Percentiles rank a stretch among this genome's conserved stretches.
These are phyloP conservation scores for Chymomyza caudatula DNA, from an alignment of 2,888 invertebrate genomes.

Conservation along the genomic window DNA sequence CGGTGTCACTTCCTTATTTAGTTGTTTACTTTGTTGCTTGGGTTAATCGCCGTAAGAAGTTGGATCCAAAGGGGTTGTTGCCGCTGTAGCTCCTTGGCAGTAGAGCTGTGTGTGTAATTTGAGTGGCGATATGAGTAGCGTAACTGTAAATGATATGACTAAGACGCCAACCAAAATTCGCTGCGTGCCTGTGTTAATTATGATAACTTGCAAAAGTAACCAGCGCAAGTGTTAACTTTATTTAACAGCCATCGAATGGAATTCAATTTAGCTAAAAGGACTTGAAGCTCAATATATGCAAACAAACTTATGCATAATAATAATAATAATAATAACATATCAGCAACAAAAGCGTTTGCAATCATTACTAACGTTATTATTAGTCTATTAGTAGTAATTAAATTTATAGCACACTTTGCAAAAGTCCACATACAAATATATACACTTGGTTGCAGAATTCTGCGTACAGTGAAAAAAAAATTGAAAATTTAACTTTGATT, in stretches of 20 bases:
- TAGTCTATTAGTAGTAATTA: slow-evolving; percentile 67
- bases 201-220: not conserved
- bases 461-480: too few species aligned
- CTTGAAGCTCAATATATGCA: slow-evolving; percentile 8
- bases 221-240: slow-evolving; percentile 48
- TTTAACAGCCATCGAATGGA: slow-evolving; percentile 64
- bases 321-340: slow-evolving; percentile 17
- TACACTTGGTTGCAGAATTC: too few species aligned
- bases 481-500: too few species aligned
- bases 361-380: slow-evolving; percentile 67
- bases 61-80: not conserved
- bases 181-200: not conserved
- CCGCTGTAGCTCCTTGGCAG: not conserved
- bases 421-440: slow-evolving; percentile 14
- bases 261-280: slow-evolving; percentile 63
- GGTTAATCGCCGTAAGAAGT: not conserved
- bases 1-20: slow-evolving; percentile 73
- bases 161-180: slow-evolving; percentile 16
- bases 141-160: not conserved
- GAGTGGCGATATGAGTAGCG: not conserved
- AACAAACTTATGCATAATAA: slow-evolving; percentile 13
- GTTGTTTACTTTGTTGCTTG: slow-evolving; percentile 60
- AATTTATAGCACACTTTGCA: slow-evolving; percentile 60
- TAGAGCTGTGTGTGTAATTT: not conserved
- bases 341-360: not conserved